phyloP scores from a whole-genome alignment of 2,888 invertebrate species.

The Helicoverpa assulta region DNA sequence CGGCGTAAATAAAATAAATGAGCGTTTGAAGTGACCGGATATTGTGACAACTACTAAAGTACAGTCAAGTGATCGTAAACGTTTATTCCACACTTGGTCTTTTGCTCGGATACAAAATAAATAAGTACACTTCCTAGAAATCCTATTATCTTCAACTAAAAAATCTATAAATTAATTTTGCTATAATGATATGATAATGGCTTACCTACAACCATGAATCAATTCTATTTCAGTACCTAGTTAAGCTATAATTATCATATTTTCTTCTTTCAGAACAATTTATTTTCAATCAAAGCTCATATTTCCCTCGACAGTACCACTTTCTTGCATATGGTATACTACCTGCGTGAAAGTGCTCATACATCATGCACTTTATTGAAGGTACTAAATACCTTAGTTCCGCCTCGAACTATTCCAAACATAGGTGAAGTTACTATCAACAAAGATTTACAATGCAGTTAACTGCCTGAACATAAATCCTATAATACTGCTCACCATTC shows the following conservation, averaged over 20 bases:
- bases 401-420: constrained; percentile 13
- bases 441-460: constrained; percentile 64
- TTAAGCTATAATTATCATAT: too few relatives aligned
- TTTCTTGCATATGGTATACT: background rate
- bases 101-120: background rate
- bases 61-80: constrained; percentile 6
- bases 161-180: too few relatives aligned
- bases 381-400: background rate
- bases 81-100: constrained; percentile 36
- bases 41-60: constrained; percentile 54
- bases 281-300: too few relatives aligned
- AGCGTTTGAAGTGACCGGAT: constrained; percentile 62
- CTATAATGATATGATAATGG: too few relatives aligned
- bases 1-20: constrained; percentile 27
- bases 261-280: too few relatives aligned
- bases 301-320: too few relatives aligned
- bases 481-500: constrained; percentile 51
- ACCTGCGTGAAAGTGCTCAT: background rate
- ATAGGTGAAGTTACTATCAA: constrained; percentile 52
- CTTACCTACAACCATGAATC: too few relatives aligned
- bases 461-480: constrained; percentile 64
- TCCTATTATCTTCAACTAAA: too few relatives aligned
- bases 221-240: too few relatives aligned
- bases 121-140: too few relatives aligned
- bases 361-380: constrained; percentile 1